These are phyloP conservation scores for Aradus depressus DNA, from an alignment of 2,888 invertebrate species.

Conservation along the genomic window DNA sequence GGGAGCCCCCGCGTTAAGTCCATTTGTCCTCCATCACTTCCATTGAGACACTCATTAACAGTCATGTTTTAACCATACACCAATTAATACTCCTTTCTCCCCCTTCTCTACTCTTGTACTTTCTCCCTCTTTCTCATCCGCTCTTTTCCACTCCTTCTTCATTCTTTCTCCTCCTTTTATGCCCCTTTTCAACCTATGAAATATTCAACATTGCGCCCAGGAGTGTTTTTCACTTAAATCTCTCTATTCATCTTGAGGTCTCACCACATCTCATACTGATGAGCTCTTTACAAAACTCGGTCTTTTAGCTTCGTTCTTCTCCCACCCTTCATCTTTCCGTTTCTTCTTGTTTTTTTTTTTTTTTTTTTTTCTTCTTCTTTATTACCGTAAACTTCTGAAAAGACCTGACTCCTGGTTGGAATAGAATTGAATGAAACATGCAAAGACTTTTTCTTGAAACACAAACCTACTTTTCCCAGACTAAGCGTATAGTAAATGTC, in stretches of 20 bases:
- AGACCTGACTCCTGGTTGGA: no score
- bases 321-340: conserved; percentile 12
- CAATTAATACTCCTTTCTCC: conserved; percentile 24
- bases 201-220: conserved; percentile 23
- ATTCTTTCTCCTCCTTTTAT: background rate
- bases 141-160: background rate
- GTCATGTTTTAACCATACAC: conserved; percentile 27
- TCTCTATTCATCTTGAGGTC: conserved; percentile 28
- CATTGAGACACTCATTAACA: conserved; percentile 22
- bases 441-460: no score
- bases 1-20: no score
- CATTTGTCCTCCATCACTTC: conserved; percentile 6
- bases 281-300: conserved; percentile 22
- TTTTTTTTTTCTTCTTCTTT: no score
- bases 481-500: no score
- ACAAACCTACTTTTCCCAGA: no score
- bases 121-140: no score
- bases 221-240: conserved; percentile 28
- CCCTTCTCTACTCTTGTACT: background rate
- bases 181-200: conserved; percentile 21
- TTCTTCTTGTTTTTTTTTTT: no score
- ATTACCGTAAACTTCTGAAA: no score
- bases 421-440: no score
- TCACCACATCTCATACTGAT: conserved; percentile 26
- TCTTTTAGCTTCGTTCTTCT: background rate